These are phyloP conservation scores for Phycodurus eques DNA, from an alignment of 2,113 vertebrate species.

Conservation along the genomic window DNA sequence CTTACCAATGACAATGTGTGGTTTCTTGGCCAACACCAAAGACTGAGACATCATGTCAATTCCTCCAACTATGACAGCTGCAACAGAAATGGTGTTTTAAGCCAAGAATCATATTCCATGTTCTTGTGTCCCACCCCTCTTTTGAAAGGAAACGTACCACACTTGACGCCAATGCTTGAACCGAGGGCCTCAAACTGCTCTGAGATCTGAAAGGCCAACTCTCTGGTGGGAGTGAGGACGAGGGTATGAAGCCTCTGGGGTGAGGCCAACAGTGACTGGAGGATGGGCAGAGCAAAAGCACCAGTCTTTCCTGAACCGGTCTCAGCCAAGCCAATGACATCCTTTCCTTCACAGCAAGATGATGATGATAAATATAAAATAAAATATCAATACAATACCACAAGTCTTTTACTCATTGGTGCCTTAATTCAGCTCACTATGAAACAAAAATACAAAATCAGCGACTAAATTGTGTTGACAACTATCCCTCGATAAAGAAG, in stretches of 20 bases:
- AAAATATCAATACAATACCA: background rate
- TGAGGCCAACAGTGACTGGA: conserved; percentile 84
- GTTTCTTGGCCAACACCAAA: conserved; percentile 92
- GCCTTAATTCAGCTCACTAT: no score
- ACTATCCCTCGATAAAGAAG: no score
- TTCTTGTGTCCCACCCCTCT: background rate
- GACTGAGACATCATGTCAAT: conserved; percentile 98
- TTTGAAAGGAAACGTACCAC: conserved; percentile 68
- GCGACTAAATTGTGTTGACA: no score
- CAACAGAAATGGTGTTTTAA: conserved; percentile 22
- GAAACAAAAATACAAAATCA: no score
- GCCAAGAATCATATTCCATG: background rate
- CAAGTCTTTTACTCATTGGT: background rate
- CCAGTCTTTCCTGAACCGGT: conserved; percentile 97
- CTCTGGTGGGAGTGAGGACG: conserved; percentile 92
- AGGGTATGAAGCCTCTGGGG: conserved; percentile 91
- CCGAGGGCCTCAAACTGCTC: conserved; percentile 98
- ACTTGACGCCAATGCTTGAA: conserved; percentile 92
- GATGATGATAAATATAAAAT: background rate
- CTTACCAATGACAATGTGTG: conserved; percentile 94
- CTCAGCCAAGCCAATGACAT: conserved; percentile 94
- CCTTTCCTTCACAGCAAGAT: conserved; percentile 70
- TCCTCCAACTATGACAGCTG: conserved; percentile 94
- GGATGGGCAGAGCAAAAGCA: conserved; percentile 93
- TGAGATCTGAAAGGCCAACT: conserved; percentile 94